These are phyloP conservation scores for Spodoptera littoralis DNA, from an alignment of 2,888 invertebrate species.

Conservation along the genomic window DNA sequence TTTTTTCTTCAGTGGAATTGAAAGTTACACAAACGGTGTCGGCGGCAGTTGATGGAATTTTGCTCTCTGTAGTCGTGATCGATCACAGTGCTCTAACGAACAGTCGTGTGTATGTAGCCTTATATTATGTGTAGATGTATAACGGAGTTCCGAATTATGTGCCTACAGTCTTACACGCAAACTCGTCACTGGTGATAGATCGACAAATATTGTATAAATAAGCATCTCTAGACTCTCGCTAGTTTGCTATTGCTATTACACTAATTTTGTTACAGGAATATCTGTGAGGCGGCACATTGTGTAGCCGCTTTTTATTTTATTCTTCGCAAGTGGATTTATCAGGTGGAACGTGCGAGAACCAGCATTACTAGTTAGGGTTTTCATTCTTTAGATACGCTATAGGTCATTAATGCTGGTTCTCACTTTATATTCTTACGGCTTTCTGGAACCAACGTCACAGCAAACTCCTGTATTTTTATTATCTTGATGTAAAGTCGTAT, in stretches of 20 bases:
- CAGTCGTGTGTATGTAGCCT: conserved; percentile 4
- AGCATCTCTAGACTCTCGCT: conserved; percentile 4
- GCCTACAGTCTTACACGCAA: conserved; percentile 16
- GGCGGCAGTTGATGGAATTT: conserved; percentile 34
- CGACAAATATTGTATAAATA: conserved; percentile 12
- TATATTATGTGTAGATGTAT: conserved; percentile 7
- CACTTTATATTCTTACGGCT: background rate
- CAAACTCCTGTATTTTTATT: conserved; percentile 10
- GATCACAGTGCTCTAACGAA: conserved; percentile 45
- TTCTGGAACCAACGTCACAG: background rate
- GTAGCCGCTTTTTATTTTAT: conserved; percentile 14
- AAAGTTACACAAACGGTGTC: conserved; percentile 21
- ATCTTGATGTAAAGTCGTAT: conserved; percentile 26
- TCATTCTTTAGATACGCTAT: background rate
- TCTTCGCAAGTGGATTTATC: conserved; percentile 6
- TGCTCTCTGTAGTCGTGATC: conserved; percentile 45
- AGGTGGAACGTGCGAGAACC: background rate
- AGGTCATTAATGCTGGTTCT: background rate
- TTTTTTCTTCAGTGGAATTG: conserved; percentile 21
- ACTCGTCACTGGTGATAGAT: conserved; percentile 42
- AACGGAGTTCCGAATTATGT: conserved; percentile 16
- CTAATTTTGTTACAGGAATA: conserved; percentile 8
- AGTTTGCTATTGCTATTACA: conserved; percentile 16
- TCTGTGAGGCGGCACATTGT: conserved; percentile 3
- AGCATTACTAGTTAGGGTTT: conserved; percentile 8